These are phyloP conservation scores for Apamea epomidion DNA, from an alignment of 2,888 invertebrate species.

Conservation along the genomic window DNA sequence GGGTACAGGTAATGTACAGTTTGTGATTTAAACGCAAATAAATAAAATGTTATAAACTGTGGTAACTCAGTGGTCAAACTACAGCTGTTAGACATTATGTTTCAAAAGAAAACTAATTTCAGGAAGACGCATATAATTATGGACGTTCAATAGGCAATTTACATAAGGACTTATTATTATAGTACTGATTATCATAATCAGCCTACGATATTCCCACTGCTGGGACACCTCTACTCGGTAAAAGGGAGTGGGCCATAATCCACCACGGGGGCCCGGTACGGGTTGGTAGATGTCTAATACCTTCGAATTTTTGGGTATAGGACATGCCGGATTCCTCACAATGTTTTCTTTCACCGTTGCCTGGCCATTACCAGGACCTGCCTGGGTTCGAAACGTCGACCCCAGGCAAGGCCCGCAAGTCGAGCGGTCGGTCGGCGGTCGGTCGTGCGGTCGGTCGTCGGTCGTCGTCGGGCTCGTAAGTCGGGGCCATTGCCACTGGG, in stretches of 20 bases:
- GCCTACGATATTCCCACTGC: neutral
- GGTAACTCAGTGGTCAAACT: neutral
- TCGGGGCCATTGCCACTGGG: neutral
- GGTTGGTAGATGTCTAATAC: neutral
- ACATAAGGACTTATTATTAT: neutral
- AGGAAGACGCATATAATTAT: neutral
- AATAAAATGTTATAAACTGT: neutral
- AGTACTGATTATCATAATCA: neutral
- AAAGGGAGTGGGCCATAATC: neutral
- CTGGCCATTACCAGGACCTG: neutral
- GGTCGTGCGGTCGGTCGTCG: too few species aligned
- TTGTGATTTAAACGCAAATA: conserved; percentile 5
- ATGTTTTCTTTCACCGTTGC: neutral
- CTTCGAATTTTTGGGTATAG: neutral
- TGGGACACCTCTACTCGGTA: neutral
- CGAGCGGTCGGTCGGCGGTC: too few species aligned
- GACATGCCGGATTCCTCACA: neutral
- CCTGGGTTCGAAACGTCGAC: neutral
- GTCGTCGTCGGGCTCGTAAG: too few species aligned
- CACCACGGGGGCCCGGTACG: neutral
- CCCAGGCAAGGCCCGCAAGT: too few species aligned
- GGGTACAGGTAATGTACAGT: too few species aligned
- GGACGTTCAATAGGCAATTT: neutral
- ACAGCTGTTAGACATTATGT: neutral
- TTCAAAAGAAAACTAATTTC: neutral